Conservation (phyloP, 2,113 vertebrate species). For the Brachirus orientalis region DNA sequence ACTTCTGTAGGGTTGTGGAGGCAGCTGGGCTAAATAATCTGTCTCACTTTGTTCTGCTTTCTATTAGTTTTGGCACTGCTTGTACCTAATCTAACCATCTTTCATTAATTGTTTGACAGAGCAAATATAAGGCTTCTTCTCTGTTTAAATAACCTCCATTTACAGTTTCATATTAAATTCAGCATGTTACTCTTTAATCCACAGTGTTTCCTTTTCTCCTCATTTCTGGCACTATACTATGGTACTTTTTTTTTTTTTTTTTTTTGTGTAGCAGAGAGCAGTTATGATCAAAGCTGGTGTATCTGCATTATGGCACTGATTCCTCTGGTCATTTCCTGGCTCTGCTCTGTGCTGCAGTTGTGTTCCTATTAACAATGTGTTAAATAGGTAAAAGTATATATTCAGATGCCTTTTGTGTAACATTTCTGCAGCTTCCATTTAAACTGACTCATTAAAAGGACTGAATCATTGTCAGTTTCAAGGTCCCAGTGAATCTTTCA, state of each 20-base stretch:
- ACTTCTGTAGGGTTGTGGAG: neutral
- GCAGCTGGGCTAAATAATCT: neutral
- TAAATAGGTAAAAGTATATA: neutral
- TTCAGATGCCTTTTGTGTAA: slow-evolving; percentile 1
- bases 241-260: neutral
- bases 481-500: slow-evolving; percentile 17
- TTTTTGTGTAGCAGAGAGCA: slow-evolving; percentile 1
- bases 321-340: neutral
- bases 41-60: neutral
- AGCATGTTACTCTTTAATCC: no score
- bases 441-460: neutral
- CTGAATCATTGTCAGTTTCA: neutral
- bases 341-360: no score
- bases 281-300: neutral
- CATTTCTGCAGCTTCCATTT: neutral
- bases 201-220: neutral
- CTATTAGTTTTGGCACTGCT: neutral
- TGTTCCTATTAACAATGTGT: neutral
- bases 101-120: neutral
- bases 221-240: neutral
- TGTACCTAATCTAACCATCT: neutral
- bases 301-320: neutral
- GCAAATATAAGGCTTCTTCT: neutral
- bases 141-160: neutral
- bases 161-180: no score